These are phyloP conservation scores for Rhopilema esculentum DNA, from an alignment of 30 jellyfish, hydroid and myxozoan species.

Conservation along the genomic window DNA sequence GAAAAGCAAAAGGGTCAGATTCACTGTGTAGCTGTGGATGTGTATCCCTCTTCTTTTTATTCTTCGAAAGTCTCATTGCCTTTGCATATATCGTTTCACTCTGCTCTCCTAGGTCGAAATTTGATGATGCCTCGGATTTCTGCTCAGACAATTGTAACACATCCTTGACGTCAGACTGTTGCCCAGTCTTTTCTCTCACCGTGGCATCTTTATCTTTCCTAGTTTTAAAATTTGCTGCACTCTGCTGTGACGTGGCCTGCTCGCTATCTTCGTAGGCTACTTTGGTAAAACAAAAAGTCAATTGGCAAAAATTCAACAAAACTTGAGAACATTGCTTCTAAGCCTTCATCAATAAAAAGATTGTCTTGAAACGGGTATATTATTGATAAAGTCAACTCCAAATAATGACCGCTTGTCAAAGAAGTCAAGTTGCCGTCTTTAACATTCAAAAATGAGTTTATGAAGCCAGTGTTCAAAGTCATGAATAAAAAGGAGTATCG, in stretches of 20 bases:
- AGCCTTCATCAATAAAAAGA: no score
- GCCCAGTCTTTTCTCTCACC: background rate
- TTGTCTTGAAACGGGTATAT: no score
- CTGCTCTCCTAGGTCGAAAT: background rate
- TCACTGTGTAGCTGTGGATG: background rate
- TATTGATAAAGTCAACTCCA: no score
- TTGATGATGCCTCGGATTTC: background rate
- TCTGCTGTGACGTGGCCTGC: background rate
- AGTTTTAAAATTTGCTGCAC: background rate
- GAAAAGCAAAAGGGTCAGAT: conserved; percentile 39
- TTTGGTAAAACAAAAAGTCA: no score
- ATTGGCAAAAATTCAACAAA: background rate
- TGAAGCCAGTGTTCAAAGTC: no score
- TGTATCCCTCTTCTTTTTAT: background rate
- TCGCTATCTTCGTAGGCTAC: background rate
- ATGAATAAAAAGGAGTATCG: no score
- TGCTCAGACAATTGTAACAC: background rate
- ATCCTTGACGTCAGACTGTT: background rate
- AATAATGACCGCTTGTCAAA: no score
- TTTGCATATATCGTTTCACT: conserved; percentile 30
- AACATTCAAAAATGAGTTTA: no score
- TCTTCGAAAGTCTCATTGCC: conserved; percentile 2
- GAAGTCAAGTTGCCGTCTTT: no score
- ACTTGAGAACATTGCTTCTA: background rate
- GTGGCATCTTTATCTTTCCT: background rate